Evolutionary conservation across 1,140 invertebrate genomes (phyloP), one percentile per base, ranked within the genome.

Genomic region (Dreissena polymorpha): DNA sequence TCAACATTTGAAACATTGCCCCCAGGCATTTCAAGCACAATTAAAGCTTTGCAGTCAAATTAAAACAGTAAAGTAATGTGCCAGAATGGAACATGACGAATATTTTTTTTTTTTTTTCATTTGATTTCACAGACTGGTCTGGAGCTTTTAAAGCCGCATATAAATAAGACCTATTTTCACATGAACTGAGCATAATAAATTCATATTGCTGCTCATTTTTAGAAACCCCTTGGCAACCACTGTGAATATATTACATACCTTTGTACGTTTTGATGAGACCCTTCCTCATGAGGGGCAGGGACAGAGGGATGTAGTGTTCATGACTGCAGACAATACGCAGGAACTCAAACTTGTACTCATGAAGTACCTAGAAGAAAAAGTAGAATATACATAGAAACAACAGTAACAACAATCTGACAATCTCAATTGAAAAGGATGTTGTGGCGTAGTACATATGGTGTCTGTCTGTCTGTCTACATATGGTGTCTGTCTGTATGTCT

Each of bases 251-350:
- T 6, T 23, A 60, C 3, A 60, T 86, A 93, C 93, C 93, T 93
- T 93, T 93, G 85, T 93, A 93, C 77, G 90, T 91, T 82, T 90
- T 93, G 71, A 89, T 89, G 84, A 89, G 86, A 73, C 91, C 91
- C 74, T 89, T 90, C 86, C 87, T 91, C 92, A 93, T 90, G 77
- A 90, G 79, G n/a, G 89, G 97, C 21, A 99, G 92, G 73, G 89
- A 93, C 10, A 94, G 87, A 0, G 93, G 94, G 39, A 94, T 89
- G 85, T 91, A 94, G 83, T 94, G 94, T 79, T 94, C 94, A 86
- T 94, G 73, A 94, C 94, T 90, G 69, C 90, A 91, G 0, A 93
- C 89, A 25, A 91, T 91, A 8, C 87, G 84, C n/a, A 93, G 73
- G 76, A 92, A 93, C 68, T 93, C 91, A 89, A 93, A 92, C 86